These are phyloP conservation scores for Channallabes apus DNA, from an alignment of 2,797 vertebrate genomes.

Conservation along the genomic window DNA sequence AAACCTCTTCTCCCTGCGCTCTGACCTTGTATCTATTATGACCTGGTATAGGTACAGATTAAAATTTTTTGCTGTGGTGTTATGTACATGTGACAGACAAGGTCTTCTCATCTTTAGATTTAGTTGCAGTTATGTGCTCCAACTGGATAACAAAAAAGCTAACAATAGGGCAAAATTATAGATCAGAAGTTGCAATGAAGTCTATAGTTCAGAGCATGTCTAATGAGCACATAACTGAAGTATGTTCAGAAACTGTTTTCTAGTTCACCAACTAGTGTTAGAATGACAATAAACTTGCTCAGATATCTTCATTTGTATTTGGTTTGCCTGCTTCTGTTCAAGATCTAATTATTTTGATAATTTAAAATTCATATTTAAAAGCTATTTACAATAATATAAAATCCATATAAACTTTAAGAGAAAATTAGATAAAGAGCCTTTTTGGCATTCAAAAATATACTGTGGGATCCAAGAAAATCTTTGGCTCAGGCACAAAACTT, in stretches of 20 bases:
- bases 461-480: slow-evolving; percentile 44
- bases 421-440: not conserved
- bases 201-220: not conserved
- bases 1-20: not conserved
- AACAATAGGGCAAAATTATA: not conserved
- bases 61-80: not conserved
- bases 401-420: not conserved
- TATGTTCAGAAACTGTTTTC: not conserved
- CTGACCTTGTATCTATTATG: not conserved
- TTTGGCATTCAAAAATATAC: not conserved
- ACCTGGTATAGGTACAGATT: not conserved
- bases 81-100: not conserved
- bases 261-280: slow-evolving; percentile 6
- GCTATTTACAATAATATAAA: not conserved
- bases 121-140: not conserved
- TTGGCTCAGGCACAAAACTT: slow-evolving; percentile 51
- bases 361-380: not conserved
- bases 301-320: not conserved
- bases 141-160: not conserved
- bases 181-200: not conserved
- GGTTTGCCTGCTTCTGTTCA: not conserved
- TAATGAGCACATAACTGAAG: not conserved
- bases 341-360: not conserved
- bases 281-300: not conserved
- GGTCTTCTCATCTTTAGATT: not conserved